Base-by-base conservation (phyloP, 2,797 vertebrate genomes). In the Cyprinella venusta region DNA sequence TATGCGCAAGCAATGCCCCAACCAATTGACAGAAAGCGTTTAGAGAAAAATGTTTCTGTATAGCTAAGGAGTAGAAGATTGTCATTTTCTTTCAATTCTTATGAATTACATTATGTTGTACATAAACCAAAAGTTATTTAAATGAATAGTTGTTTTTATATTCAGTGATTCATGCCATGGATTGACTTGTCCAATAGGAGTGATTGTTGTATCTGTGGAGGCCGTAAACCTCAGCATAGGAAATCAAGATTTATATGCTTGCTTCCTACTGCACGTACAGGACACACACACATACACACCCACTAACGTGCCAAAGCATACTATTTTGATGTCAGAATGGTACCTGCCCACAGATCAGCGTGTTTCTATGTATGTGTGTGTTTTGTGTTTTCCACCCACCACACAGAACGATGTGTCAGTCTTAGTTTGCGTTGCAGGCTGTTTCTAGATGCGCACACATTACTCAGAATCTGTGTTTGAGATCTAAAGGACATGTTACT, bases 331-430 rank as follows among this genome's bases (percentile, higher is more conserved):
- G 50, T 68, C 70, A 76, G 18, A 69, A n/a, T n/a, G 36, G 24
- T 76, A 82, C 81, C 63, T 76, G 38, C 72, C 81, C 81, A 82
- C 81, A 82, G 71, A 82, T 69, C 64, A 59, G 18, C 67, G 48
- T 18, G 63, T 82, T 42, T 75, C 10, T 59, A 2, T 70, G 24
- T 48, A 2, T 71, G 52, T 21, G 36, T 70, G 65, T 52, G 30
- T 64, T n/a, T 8, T 79, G 36, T 69, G 8, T 56, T 74, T 79
- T 83, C 70, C 69, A 75, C 85, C 76, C 80, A 83, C 76, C 63
- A 52, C 65, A 50, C 42, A 75, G 79, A 86, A 63, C n/a, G 52
- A 83, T n/a, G 18, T 79, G 84, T 79, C 76, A 86, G 63, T 65
- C 12, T 48, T 71, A 71, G 48, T 82, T 86, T 86, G 75, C 48